A percentile compares a stretch with the other conserved stretches of the same genome.
phyloP scores from a whole-genome alignment of 2,113 vertebrate genomes.

The Erythrocercus mccallii region DNA sequence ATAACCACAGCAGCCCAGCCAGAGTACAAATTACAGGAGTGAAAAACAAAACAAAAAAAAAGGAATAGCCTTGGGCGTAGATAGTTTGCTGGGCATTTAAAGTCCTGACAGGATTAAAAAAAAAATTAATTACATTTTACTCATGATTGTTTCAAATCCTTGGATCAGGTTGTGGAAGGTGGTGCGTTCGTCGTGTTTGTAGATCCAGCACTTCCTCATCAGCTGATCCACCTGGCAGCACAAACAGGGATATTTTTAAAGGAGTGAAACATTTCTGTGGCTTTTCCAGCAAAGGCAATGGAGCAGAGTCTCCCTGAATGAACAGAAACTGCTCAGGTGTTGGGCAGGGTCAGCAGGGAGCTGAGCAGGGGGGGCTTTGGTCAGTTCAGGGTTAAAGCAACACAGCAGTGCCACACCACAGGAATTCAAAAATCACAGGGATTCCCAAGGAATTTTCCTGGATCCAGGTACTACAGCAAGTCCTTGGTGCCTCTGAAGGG shows the following conservation, averaged over 20 bases:
- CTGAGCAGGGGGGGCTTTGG: too few relatives aligned
- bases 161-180: constrained; percentile 86
- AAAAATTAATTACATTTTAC: constrained; percentile 44
- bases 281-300: fast-evolving
- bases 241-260: fast-evolving
- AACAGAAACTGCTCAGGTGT: fast-evolving
- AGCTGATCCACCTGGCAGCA: constrained; percentile 84
- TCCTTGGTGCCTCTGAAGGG: background rate
- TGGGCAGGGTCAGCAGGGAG: background rate
- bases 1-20: constrained; percentile 1
- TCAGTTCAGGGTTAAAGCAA: background rate
- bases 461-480: background rate
- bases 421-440: background rate
- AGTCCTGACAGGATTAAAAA: background rate
- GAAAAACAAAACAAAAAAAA: background rate
- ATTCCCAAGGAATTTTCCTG: background rate
- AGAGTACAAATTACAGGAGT: constrained; percentile 44
- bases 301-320: background rate
- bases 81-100: background rate
- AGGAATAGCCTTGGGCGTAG: background rate
- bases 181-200: constrained; percentile 81
- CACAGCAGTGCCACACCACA: background rate
- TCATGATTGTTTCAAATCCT: constrained; percentile 82
- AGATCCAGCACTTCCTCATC: constrained; percentile 93
- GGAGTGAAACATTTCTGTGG: fast-evolving